Base-by-base conservation (phyloP, 2,113 vertebrate species). In the Oophaga pumilio region DNA sequence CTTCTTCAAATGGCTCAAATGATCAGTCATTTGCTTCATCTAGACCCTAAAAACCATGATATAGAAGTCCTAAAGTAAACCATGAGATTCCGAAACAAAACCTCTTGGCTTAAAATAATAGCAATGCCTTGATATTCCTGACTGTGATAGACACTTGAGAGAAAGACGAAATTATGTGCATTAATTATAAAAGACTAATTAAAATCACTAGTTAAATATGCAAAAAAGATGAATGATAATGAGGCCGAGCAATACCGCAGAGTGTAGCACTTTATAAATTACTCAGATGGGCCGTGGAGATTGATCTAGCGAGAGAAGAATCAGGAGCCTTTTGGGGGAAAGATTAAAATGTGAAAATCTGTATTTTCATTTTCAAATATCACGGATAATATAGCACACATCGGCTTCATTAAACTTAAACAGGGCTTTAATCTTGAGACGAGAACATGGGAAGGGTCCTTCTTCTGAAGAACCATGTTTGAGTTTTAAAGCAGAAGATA, bases 131-230 rank as follows among this genome's bases (percentile, higher is more conserved):
- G 71, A 64, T 76, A 76, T 88, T 76, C 71, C 76, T 53, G 52
- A n/a, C 71, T 76, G 94, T 93, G 95, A 94, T 93, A 96, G 94
- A 94, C 93, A 93, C 93, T 94, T 89, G 93, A 94, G 94, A 95
- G 95, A 89, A 94, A 95, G 95, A 97, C 50, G 95, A 98, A 97
- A 99, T 99, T 99, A 99, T 99, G 97, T 98, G 97, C 98, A 99
- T 99, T 97, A 99, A 99, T 99, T 99, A 99, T 99, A 98, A 98
- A 98, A 98, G 97, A 97, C 96, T 99, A 99, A 99, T 99, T 99
- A 99, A 99, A 99, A 99, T 98, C 94, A 95, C 96, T 97, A 96
- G 97, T 99, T 99, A 99, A 99, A 98, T 99, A 99, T 99, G 98
- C 97, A 99, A 98, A 99, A 97, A 96, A 88, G 80, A 83, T 94